Base-by-base conservation (phyloP, 2,888 invertebrate genomes). In the Ceratothoa steindachneri region DNA sequence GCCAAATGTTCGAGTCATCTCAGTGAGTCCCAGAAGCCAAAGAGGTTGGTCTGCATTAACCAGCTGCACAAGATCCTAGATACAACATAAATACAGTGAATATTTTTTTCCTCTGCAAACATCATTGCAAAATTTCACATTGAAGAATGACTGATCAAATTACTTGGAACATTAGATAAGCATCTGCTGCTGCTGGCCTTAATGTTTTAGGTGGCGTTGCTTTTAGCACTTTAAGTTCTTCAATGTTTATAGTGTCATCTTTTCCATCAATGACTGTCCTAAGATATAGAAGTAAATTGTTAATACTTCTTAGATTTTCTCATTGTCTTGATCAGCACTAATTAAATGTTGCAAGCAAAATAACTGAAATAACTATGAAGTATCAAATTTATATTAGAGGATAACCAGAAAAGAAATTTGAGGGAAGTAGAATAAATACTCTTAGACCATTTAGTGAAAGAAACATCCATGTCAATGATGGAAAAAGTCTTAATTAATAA, bases 1-100 rank as follows among this genome's bases (percentile, higher is more conserved):
- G 0, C 97, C 97, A 85, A 99, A 96, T 0, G 97, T 96, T 82
- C 97, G 89, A 1, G 97, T 97, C 90, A 99, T 97, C 85, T 97
- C 97, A 1, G 94, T 93, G 87, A 98, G 93, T 4, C 97, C 97
- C 64, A 92, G 89, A 73, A 99, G 87, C 97, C 97, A 99, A 82
- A 90, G 90, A 0, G 98, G 95, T 82, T 95, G 92, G 84, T 99
- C 98, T 0, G 95, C 96, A 85, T 98, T 97, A 5, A 98, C 93
- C 69, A 99, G 86, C 83, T 96, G 95, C 51, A 98, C 96, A 81
- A 99, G 89, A 86, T 99, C 98, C 92, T 94, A 83, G 1, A 55
- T 12, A 19, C 7, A 41, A 41, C 41, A 41, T 41, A 9, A 41
- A 41, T 41, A 41, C 7, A 41, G 7, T 7, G 9, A 41, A 41